Conservation (phyloP, 2,888 invertebrate genomes). For the Marasmarcha lunaedactyla region DNA sequence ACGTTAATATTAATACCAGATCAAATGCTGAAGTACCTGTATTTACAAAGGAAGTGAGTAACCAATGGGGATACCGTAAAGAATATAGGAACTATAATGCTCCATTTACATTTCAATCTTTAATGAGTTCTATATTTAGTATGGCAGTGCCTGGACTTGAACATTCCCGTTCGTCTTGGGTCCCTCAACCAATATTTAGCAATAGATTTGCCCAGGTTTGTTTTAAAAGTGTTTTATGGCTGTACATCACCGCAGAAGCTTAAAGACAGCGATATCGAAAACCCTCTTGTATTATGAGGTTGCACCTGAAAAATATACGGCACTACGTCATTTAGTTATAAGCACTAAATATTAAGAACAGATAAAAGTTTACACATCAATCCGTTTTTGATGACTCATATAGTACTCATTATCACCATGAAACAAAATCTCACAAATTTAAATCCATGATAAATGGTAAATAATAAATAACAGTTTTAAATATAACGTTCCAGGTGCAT, state of each 20-base stretch:
- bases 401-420: too few relatives aligned
- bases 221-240: constrained; percentile 17
- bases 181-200: too few relatives aligned
- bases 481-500: too few relatives aligned
- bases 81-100: constrained; percentile 15
- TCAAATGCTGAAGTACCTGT: constrained; percentile 23
- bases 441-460: too few relatives aligned
- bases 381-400: too few relatives aligned
- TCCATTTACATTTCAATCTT: constrained; percentile 22
- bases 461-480: too few relatives aligned
- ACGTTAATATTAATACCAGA: constrained; percentile 21
- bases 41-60: constrained; percentile 54
- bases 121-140: constrained; percentile 29
- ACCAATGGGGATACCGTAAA: constrained; percentile 14
- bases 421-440: too few relatives aligned
- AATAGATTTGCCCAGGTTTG: constrained; percentile 33
- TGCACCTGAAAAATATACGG: too few relatives aligned
- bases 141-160: constrained; percentile 15
- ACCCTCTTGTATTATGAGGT: constrained; percentile 11
- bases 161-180: too few relatives aligned
- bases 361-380: too few relatives aligned
- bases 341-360: too few relatives aligned
- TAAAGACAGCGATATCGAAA: constrained; percentile 26
- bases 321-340: too few relatives aligned
- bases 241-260: constrained; percentile 20